Conservation (phyloP, 2,888 invertebrate species). For the Exephanes ischioxanthus region DNA sequence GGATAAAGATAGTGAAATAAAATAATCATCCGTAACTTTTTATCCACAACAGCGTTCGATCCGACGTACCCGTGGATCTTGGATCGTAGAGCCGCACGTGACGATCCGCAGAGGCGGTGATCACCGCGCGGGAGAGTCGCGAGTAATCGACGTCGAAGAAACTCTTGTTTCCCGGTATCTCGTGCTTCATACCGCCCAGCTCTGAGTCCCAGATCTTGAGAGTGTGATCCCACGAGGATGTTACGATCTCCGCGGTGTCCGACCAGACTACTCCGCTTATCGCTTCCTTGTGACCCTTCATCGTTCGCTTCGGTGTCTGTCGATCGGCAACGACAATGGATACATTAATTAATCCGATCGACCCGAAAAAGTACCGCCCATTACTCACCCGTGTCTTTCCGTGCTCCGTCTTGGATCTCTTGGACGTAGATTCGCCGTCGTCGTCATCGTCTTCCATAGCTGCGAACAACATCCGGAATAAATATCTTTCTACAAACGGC, state of each 20-base stretch:
- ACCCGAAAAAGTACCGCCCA: neutral
- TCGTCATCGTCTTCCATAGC: conserved; percentile 85
- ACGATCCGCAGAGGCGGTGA: conserved; percentile 96
- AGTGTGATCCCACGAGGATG: conserved; percentile 98
- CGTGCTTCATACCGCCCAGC: conserved; percentile 92
- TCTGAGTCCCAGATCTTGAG: conserved; percentile 97
- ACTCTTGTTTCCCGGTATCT: conserved; percentile 94
- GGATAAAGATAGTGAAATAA: neutral
- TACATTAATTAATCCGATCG: neutral
- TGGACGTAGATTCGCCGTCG: conserved; percentile 87
- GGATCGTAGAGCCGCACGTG: conserved; percentile 97
- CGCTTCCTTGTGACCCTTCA: conserved; percentile 97
- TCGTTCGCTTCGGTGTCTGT: conserved; percentile 93
- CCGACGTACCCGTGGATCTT: conserved; percentile 90
- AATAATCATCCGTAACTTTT: neutral
- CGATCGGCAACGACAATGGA: conserved; percentile 51
- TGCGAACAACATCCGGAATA: conserved; percentile 50
- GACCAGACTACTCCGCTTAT: conserved; percentile 95
- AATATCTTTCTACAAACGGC: neutral
- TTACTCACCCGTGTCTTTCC: conserved; percentile 87
- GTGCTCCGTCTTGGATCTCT: conserved; percentile 87
- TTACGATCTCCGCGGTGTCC: conserved; percentile 91
- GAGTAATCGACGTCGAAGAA: conserved; percentile 96
- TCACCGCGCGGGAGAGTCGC: conserved; percentile 89
- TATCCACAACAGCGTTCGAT: neutral